Evolutionary conservation across 1,140 invertebrate genomes (phyloP).

Genomic region (Drosophila kikkawai): DNA sequence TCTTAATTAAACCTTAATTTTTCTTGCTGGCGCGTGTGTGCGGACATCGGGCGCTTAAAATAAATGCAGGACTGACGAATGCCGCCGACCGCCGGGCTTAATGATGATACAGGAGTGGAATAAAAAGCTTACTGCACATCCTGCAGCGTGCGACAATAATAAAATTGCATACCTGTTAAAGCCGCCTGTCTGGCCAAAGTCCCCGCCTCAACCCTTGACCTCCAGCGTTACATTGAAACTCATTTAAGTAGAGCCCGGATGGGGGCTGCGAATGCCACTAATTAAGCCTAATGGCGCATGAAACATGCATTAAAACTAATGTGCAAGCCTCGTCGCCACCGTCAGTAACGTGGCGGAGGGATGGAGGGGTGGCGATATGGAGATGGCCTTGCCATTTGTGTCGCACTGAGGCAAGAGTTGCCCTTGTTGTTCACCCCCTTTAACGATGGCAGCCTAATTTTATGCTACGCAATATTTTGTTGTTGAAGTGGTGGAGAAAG

Average conservation of each 20-base stretch:
- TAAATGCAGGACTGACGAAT: conserved; percentile 33
- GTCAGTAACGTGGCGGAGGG: background rate
- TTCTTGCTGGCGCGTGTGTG: conserved; percentile 15
- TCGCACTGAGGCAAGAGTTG: conserved; percentile 37
- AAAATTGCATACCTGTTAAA: conserved; percentile 42
- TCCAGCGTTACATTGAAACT: conserved; percentile 53
- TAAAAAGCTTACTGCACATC: conserved; percentile 15
- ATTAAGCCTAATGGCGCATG: conserved; percentile 83
- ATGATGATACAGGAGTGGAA: conserved; percentile 38
- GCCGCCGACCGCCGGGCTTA: conserved; percentile 36
- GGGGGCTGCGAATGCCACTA: conserved; percentile 59
- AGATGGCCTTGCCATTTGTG: conserved; percentile 27
- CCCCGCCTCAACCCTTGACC: conserved; percentile 21
- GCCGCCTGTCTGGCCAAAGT: conserved; percentile 3
- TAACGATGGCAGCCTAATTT: conserved; percentile 73
- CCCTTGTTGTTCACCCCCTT: conserved; percentile 17
- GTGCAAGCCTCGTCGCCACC: conserved; percentile 60
- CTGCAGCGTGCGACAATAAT: conserved; percentile 54
- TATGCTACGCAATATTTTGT: conserved; percentile 62
- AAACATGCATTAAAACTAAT: conserved; percentile 83
- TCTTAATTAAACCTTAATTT: conserved; percentile 80
- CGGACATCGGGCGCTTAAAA: conserved; percentile 42
- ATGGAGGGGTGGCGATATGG: background rate
- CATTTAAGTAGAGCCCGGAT: conserved; percentile 52
- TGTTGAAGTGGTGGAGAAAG: conserved; percentile 36